phyloP scores from a whole-genome alignment of 2,797 vertebrate species.

The Semaprochilodus insignis region DNA sequence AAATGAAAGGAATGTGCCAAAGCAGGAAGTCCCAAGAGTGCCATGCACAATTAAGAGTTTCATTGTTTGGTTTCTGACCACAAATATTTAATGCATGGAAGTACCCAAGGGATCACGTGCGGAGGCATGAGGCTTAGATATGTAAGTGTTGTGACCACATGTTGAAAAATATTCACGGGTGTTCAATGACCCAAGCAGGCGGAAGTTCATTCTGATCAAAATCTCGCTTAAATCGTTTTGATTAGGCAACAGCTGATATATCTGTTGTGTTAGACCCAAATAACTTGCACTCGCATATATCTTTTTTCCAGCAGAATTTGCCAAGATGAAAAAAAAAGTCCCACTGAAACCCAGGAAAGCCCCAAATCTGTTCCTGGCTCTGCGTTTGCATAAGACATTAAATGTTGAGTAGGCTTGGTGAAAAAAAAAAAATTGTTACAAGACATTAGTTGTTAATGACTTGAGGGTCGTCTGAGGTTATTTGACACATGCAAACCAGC shows the following conservation, averaged over 20 bases:
- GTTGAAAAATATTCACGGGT: neutral
- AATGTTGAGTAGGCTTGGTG: neutral
- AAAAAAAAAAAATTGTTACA: neutral
- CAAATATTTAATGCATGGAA: conserved; percentile 14
- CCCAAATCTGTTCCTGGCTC: neutral
- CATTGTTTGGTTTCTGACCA: conserved; percentile 32
- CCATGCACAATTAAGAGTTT: conserved; percentile 31
- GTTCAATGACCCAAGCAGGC: neutral
- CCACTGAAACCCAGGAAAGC: neutral
- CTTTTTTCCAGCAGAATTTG: neutral
- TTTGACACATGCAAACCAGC: neutral
- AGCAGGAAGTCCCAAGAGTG: conserved; percentile 24
- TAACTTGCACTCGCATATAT: neutral
- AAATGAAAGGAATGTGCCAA: neutral
- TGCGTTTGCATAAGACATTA: no score
- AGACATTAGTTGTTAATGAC: conserved; percentile 9
- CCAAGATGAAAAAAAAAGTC: neutral
- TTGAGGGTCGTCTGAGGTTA: neutral
- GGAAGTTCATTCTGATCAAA: neutral
- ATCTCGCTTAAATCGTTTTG: neutral
- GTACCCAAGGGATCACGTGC: neutral
- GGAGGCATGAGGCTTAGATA: neutral
- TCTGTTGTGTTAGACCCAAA: neutral
- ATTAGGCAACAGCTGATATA: neutral
- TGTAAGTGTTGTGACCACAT: neutral